Evolutionary conservation across 2,113 vertebrate species (phyloP), one percentile per base, ranked within the genome.

Genomic region (Entosphenus tridentatus): DNA sequence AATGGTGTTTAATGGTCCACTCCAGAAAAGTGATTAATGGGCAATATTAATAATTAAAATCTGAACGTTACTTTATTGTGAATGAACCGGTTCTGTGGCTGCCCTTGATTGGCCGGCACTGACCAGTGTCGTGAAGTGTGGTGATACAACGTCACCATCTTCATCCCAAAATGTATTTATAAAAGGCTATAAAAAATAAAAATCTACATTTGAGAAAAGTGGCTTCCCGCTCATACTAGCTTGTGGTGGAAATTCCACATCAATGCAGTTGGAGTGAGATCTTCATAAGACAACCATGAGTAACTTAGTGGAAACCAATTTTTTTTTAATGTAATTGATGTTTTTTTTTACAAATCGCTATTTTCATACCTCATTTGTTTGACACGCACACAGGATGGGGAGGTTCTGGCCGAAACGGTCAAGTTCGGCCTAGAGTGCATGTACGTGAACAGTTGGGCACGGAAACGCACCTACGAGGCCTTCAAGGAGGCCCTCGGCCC

Each of bases 371-470:
- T 39, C 18, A 11, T 21, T 55, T 2, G 9, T 57, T 67, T 57
- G 8, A 9, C 18, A 18, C 14, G 14, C 14, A 65, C 4, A 2
- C 71, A 98, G 93, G 88, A 95, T 39, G 85, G 87, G 2, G 84
- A 88, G 69, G 95, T 96, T 73, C 85, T 87, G 72, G 78, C 83
- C 0, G 93, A 96, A 80, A 87, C 82, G 7, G 88, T 98, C 67
- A 88, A 88, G 70, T 98, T 98, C 74, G 90, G 89, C 70, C 86
- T 87, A 0, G 93, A 98, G 75, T 86, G 88, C 67, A 93, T 98
- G 90, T 84, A 84, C 72, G 92, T 98, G 69, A 88, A 96, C 76
- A 87, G 85, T 79, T 98, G 93, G 93, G 86, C 89, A 71, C 87
- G 84, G 72, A 93, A 95, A 72, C 87, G 89, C 71, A 96, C 82